These are phyloP conservation scores for Nephrotoma guestfalica DNA, from an alignment of 2,888 invertebrate genomes.

Conservation along the genomic window DNA sequence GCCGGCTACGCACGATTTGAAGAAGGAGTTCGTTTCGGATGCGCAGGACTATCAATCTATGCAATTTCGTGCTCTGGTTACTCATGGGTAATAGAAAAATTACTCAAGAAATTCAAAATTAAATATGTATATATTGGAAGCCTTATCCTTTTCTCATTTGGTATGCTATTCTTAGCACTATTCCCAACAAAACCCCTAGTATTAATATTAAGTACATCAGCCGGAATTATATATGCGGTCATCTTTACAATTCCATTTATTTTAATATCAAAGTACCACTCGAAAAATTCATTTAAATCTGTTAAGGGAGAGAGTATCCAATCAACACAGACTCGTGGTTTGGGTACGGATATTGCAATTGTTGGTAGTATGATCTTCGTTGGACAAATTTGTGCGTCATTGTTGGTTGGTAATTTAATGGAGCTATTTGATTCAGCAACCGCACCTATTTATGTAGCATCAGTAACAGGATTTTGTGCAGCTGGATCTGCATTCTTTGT, in stretches of 20 bases:
- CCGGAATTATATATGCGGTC: slow-evolving; percentile 32
- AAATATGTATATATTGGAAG: slow-evolving; percentile 28
- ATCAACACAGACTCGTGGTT: slow-evolving; percentile 27
- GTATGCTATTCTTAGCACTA: slow-evolving; percentile 29
- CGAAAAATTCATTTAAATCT: slow-evolving; percentile 28
- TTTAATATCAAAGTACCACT: slow-evolving; percentile 30
- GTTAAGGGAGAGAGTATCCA: slow-evolving; percentile 27
- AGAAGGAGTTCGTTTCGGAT: slow-evolving; percentile 31
- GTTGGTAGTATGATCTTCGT: slow-evolving; percentile 33
- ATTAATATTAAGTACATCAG: slow-evolving; percentile 28
- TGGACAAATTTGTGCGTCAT: slow-evolving; percentile 29
- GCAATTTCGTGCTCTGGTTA: slow-evolving; percentile 32
- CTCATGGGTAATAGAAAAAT: slow-evolving; percentile 27
- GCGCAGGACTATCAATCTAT: slow-evolving; percentile 32
- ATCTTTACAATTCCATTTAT: slow-evolving; percentile 33
- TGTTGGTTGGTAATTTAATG: slow-evolving; percentile 27
- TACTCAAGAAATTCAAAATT: slow-evolving; percentile 27
- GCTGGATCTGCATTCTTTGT: slow-evolving; percentile 31
- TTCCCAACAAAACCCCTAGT: slow-evolving; percentile 32
- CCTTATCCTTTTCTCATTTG: slow-evolving; percentile 27
- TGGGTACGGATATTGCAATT: slow-evolving; percentile 33
- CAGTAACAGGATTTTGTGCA: slow-evolving; percentile 26
- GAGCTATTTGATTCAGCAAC: slow-evolving; percentile 25
- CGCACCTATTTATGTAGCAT: slow-evolving; percentile 30
- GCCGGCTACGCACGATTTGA: slow-evolving; percentile 22